Conservation (phyloP, 2,888 invertebrate species). For the Camptogramma bilineatum region DNA sequence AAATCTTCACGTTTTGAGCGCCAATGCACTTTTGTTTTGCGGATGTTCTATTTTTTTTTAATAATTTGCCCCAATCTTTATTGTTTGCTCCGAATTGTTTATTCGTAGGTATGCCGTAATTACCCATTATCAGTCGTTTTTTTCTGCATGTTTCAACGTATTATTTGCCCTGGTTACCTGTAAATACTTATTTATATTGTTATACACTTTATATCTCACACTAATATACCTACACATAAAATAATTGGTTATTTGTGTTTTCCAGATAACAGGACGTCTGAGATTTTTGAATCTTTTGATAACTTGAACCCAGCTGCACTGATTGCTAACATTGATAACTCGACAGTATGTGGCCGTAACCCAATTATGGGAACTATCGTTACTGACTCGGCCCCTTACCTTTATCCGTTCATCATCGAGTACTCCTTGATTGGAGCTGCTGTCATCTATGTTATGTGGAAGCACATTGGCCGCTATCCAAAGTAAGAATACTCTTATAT, state of each 20-base stretch:
- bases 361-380: slow-evolving; percentile 97
- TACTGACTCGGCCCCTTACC: slow-evolving; percentile 96
- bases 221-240: background rate
- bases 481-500: slow-evolving; percentile 80
- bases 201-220: slow-evolving; percentile 1
- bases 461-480: slow-evolving; percentile 95
- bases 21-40: slow-evolving; percentile 79
- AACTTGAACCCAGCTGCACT: slow-evolving; percentile 86
- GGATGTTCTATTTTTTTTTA: slow-evolving; percentile 35
- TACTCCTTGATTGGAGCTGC: slow-evolving; percentile 98
- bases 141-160: slow-evolving; percentile 47
- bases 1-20: slow-evolving; percentile 67
- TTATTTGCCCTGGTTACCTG: slow-evolving; percentile 21
- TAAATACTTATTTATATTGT: slow-evolving; percentile 10
- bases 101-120: slow-evolving; percentile 34
- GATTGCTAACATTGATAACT: slow-evolving; percentile 84
- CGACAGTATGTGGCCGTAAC: slow-evolving; percentile 90
- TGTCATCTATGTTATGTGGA: slow-evolving; percentile 98
- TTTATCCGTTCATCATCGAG: slow-evolving; percentile 98
- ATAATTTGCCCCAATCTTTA: slow-evolving; percentile 26
- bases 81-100: slow-evolving; percentile 27
- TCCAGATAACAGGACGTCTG: slow-evolving; percentile 75
- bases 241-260: slow-evolving; percentile 36
- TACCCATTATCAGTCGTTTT: slow-evolving; percentile 36
- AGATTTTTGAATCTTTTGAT: slow-evolving; percentile 85